These are phyloP conservation scores for Pollenia angustigena DNA, from an alignment of 2,888 invertebrate genomes.

Conservation along the genomic window DNA sequence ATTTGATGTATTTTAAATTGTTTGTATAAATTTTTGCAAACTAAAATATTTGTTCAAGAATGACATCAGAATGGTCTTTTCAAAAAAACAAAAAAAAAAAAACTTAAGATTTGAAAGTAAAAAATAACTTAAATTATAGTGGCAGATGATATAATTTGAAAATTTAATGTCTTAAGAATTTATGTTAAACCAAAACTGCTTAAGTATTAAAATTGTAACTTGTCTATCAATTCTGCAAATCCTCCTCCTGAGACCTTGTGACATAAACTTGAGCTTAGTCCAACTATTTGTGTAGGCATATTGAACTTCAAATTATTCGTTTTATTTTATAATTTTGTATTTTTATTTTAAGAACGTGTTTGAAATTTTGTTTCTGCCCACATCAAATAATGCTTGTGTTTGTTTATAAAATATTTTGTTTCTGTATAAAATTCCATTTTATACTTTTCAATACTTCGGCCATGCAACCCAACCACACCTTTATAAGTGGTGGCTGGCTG, in stretches of 20 bases:
- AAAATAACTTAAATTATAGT: background rate
- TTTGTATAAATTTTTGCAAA: conserved; percentile 22
- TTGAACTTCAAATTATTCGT: conserved; percentile 58
- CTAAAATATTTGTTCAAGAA: conserved; percentile 55
- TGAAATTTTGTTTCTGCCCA: conserved; percentile 43
- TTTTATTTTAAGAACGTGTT: conserved; percentile 53
- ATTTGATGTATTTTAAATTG: conserved; percentile 2
- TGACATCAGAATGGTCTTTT: conserved; percentile 9
- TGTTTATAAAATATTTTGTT: conserved; percentile 27
- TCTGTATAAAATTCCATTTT: conserved; percentile 32
- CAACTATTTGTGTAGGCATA: conserved; percentile 36
- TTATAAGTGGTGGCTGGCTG: conserved; percentile 36
- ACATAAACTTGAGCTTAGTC: background rate
- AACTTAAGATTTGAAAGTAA: background rate
- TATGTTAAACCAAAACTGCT: background rate
- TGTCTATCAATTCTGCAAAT: background rate
- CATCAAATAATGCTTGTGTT: conserved; percentile 23
- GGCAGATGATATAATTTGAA: background rate
- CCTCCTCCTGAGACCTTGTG: conserved; percentile 9
- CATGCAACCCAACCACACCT: conserved; percentile 61
- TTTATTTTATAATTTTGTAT: conserved; percentile 1
- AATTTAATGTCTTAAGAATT: background rate
- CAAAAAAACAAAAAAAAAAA: no score
- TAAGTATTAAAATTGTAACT: background rate
- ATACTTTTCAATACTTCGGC: conserved; percentile 19